Evolutionary conservation across 1,140 invertebrate species (phyloP).

Genomic region (Pseudomyrmex gracilis): DNA sequence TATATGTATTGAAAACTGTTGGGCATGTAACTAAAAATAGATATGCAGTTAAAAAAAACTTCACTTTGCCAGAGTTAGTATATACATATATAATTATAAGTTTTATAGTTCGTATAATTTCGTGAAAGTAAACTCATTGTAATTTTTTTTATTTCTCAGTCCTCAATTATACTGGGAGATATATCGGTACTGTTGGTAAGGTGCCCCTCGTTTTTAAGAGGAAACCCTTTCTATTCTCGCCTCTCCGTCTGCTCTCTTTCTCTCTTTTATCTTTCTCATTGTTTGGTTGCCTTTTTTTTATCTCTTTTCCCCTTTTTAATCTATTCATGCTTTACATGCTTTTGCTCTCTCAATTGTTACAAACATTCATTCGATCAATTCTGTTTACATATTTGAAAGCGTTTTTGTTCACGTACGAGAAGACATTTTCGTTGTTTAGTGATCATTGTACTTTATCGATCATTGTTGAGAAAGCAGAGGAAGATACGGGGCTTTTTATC

Average conservation of each 20-base stretch:
- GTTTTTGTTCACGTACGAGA: not conserved
- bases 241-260: constrained; percentile 69
- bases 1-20: constrained; percentile 21
- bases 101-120: constrained; percentile 37
- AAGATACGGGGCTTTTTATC: constrained; percentile 80
- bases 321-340: constrained; percentile 64
- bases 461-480: constrained; percentile 67
- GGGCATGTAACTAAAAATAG: not conserved
- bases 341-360: constrained; percentile 61
- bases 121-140: constrained; percentile 72
- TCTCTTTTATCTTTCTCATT: constrained; percentile 62
- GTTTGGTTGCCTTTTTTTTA: constrained; percentile 60
- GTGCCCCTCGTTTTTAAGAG: constrained; percentile 76
- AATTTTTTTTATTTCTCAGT: constrained; percentile 81
- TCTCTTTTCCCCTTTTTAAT: constrained; percentile 59
- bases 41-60: constrained; percentile 8
- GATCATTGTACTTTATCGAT: constrained; percentile 41
- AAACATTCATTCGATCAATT: constrained; percentile 34
- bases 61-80: constrained; percentile 40
- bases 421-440: constrained; percentile 49
- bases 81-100: constrained; percentile 17
- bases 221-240: constrained; percentile 75
- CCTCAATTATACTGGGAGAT: constrained; percentile 83
- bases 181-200: constrained; percentile 85
- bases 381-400: constrained; percentile 11